phyloP scores from a whole-genome alignment of 2,888 invertebrate species.

The Torymus aiolomorphi region DNA sequence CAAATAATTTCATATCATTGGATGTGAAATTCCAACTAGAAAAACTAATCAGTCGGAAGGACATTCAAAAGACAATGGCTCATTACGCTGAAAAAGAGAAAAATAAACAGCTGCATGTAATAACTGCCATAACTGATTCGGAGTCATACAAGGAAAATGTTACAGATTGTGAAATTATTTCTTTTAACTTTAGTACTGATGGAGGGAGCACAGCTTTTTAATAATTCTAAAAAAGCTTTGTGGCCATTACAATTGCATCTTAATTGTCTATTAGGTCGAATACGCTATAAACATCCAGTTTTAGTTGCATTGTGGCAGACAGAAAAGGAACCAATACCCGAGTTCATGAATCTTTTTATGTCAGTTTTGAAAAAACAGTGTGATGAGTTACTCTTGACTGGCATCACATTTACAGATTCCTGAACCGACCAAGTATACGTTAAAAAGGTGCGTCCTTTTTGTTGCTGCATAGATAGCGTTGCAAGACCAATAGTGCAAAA shows the following conservation, averaged over 20 bases:
- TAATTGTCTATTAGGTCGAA: constrained; percentile 52
- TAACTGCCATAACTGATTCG: constrained; percentile 36
- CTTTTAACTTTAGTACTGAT: constrained; percentile 54
- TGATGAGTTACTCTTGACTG: constrained; percentile 3
- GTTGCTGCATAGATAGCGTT: too few relatives aligned
- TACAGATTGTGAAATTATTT: constrained; percentile 30
- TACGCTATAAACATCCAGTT: constrained; percentile 45
- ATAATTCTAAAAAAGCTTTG: too few relatives aligned
- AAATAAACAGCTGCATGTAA: background rate
- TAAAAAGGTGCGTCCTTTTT: background rate
- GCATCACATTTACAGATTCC: background rate
- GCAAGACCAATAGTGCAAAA: constrained; percentile 19
- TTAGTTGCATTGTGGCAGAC: constrained; percentile 52
- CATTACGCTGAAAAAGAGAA: constrained; percentile 28
- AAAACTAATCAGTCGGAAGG: constrained; percentile 35
- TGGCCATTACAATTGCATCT: constrained; percentile 55
- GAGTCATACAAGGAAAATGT: constrained; percentile 42
- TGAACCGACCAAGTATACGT: background rate
- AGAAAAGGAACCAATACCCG: constrained; percentile 49
- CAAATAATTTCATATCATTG: too few relatives aligned
- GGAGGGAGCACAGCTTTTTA: too few relatives aligned
- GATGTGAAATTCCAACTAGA: too few relatives aligned
- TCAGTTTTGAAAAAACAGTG: constrained; percentile 49
- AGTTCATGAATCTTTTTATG: constrained; percentile 55
- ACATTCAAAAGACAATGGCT: constrained; percentile 39